A percentile compares a stretch with the other conserved stretches of the same genome.
These are phyloP conservation scores for Albula glossodonta DNA, from an alignment of 2,113 vertebrate species.

Conservation along the genomic window DNA sequence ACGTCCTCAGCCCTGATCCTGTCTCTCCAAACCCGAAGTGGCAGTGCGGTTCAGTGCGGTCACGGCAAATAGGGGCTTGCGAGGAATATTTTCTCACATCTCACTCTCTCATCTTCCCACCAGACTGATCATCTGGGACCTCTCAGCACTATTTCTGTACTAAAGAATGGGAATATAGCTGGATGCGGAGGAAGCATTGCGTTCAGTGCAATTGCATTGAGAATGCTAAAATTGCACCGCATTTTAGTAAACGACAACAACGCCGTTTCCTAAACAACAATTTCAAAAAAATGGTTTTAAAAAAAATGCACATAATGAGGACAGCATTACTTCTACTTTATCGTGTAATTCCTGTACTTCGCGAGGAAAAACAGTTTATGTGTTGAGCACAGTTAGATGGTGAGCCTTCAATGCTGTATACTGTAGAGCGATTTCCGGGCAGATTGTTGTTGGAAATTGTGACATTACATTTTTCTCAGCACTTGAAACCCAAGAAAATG, in stretches of 20 bases:
- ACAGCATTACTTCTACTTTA: too few species aligned
- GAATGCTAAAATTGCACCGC: not conserved
- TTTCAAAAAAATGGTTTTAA: not conserved
- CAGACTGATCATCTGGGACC: not conserved
- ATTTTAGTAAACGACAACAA: not conserved
- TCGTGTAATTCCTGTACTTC: not conserved
- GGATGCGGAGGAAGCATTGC: not conserved
- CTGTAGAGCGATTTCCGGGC: not conserved
- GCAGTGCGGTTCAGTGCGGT: not conserved
- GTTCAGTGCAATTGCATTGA: not conserved
- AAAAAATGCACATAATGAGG: not conserved
- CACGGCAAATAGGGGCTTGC: not conserved
- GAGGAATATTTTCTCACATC: not conserved
- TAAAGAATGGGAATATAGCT: not conserved
- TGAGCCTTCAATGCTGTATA: not conserved
- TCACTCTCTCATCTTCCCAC: slow-evolving; percentile 1
- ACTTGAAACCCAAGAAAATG: not conserved
- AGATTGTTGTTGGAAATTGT: not conserved
- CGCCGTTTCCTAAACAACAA: too few species aligned
- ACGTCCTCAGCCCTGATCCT: not conserved
- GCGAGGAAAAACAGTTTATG: not conserved
- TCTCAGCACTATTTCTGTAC: not conserved
- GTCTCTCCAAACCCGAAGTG: not conserved
- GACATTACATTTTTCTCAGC: not conserved
- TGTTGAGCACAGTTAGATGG: not conserved